Conservation (phyloP, 1,140 invertebrate genomes). For the Berghia stephanieae region DNA sequence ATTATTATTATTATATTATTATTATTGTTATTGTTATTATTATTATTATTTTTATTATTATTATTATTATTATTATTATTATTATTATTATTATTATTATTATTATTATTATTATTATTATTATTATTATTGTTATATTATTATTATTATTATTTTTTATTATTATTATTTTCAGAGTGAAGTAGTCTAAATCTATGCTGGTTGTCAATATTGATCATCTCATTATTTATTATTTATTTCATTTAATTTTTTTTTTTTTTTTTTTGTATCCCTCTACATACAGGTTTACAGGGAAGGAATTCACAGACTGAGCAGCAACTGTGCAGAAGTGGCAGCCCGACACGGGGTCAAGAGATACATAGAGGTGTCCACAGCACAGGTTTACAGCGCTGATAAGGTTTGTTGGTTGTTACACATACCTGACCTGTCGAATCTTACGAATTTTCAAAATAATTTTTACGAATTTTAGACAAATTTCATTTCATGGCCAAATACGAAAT, state of each 20-base stretch:
- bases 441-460: neutral
- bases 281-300: conserved; percentile 89
- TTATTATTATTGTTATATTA: too few species aligned
- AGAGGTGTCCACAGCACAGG: conserved; percentile 85
- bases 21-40: too few species aligned
- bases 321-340: conserved; percentile 80
- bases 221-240: too few species aligned
- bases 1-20: too few species aligned
- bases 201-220: too few species aligned
- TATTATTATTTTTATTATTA: too few species aligned
- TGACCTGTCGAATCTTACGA: neutral
- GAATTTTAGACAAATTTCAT: neutral
- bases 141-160: neutral
- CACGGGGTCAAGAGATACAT: conserved; percentile 76
- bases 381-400: conserved; percentile 83
- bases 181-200: neutral
- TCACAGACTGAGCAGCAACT: conserved; percentile 82
- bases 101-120: too few species aligned
- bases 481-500: too few species aligned
- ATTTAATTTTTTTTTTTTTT: conserved; percentile 3
- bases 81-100: too few species aligned
- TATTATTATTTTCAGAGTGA: neutral
- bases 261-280: neutral
- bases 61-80: too few species aligned
- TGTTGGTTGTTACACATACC: neutral